Evolutionary conservation across 1,140 invertebrate genomes (phyloP), one percentile per base, ranked within the genome.

Genomic region (Atta cephalotes): DNA sequence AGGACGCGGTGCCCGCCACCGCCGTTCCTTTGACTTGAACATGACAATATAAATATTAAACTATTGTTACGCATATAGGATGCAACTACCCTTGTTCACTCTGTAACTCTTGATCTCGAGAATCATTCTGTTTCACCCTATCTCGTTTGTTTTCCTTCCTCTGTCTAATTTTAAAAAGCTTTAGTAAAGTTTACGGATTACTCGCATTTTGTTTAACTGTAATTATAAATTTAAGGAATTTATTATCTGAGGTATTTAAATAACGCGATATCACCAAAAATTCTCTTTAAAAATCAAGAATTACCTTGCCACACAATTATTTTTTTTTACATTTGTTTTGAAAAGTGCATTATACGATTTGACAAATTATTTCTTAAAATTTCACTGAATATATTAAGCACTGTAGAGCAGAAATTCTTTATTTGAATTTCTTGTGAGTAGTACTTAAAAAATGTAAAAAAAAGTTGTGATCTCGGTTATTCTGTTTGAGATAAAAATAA

Each of bases 31-130:
- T 84, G 68, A 74, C 25, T 84, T 39, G 56, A 58, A 62, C 80
- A 70, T 74, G 80, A 84, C 70, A 84, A 84, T 84, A 84, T 84
- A 56, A 84, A 84, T 74, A 84, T 84, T 84, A 84, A 84, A 84
- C 80, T 84, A 84, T 84, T 84, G 80, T 84, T 84, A 84, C 25
- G 39, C 56, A 5, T 35, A 74, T 31, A 31, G 77, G 18, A 49
- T 18, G 68, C 31, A 58, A 45, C 63, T 16, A 39, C 16, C 49
- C 78, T 39, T 31, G 77, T 35, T 28, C n/a, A 45, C 5, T 31
- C 3, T 3, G n/a, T 71, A 51, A 81, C n/a, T 68, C 9, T 35
- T 56, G 63, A 25, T 49, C 49, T 14, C 78, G 51, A 70, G 31
- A 14, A 77, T 79, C 51, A 66, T 2, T 79, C 39, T 35, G 45